phyloP scores from a whole-genome alignment of 2,888 invertebrate species.

The Pseudoips prasinana region DNA sequence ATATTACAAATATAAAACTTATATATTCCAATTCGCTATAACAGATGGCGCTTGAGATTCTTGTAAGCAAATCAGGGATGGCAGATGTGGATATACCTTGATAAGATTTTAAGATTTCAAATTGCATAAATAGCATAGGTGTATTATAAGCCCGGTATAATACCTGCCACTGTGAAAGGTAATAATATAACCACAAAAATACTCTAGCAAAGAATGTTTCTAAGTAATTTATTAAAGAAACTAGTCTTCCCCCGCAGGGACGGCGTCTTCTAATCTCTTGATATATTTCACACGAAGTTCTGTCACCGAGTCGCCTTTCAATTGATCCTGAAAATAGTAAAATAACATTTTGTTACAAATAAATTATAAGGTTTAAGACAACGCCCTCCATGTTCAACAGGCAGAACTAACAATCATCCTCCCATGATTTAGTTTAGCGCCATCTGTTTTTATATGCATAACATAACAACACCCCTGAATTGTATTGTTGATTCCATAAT shows the following conservation, averaged over 20 bases:
- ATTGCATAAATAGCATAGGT: too few relatives aligned
- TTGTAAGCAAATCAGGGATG: too few relatives aligned
- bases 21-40: too few relatives aligned
- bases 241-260: conserved; percentile 99
- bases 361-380: neutral
- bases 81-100: too few relatives aligned
- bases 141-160: too few relatives aligned
- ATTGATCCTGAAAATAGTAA: conserved; percentile 87
- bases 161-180: too few relatives aligned
- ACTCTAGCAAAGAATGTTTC: too few relatives aligned
- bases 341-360: neutral
- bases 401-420: neutral
- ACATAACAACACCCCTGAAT: neutral
- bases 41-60: too few relatives aligned
- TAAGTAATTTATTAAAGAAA: neutral
- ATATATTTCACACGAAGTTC: conserved; percentile 97
- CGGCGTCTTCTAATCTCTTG: conserved; percentile 96
- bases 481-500: neutral
- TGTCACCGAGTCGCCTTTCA: conserved; percentile 96
- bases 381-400: conserved; percentile 9
- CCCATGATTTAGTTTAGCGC: too few relatives aligned
- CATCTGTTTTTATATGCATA: neutral
- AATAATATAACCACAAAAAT: too few relatives aligned
- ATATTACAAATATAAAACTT: too few relatives aligned
- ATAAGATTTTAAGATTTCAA: too few relatives aligned